Base-by-base conservation (phyloP, 2,113 vertebrate species). In the Python bivittatus region DNA sequence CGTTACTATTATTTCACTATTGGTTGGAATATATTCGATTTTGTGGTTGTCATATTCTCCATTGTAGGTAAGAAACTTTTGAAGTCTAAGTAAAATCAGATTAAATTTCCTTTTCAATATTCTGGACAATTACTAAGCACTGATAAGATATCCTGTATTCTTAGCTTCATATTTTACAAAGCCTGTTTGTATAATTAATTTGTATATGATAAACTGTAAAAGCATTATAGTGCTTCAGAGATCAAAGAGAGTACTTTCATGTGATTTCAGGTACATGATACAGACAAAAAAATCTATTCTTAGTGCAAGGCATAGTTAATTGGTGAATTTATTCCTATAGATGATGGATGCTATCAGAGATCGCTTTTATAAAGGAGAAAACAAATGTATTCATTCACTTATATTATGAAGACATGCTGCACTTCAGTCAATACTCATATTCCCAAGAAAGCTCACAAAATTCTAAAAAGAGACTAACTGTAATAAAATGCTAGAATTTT, bases 21-120 rank as follows among this genome's bases (percentile, higher is more conserved):
- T 90, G 99, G 99, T 60, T 99, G 99, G 99, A 99, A 99, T 96
- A 97, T 99, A 90, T 99, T 99, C 97, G 99, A 99, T 96, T 99
- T 99, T 96, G 98, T 99, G 91, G 99, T 99, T 57, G 99, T 99
- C 92, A 98, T 99, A 96, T 97, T 99, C 91, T 99, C 99, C 90
- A 98, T 99, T 96, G 97, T 99, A 92, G 99, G 99, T 99, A 99
- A 97, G 99, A 95, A 93, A 25, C 11, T 64, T 33, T 90, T 93
- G 61, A 10, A 17, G 93, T 93, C 79, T 93, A 93, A 89, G 44
- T 88, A 60, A 88, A 10, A 56, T 38, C 17, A 87, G 13, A 22
- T 38, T 33, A 58, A 88, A 25, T 79, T 79, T 1, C 33, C 56
- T 23, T 86, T 33, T 38, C 20, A 88, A 11, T 25, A 29, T 38